These are phyloP conservation scores for Cataglyphis altisquamis DNA, from an alignment of 2,888 invertebrate genomes.

Conservation along the genomic window DNA sequence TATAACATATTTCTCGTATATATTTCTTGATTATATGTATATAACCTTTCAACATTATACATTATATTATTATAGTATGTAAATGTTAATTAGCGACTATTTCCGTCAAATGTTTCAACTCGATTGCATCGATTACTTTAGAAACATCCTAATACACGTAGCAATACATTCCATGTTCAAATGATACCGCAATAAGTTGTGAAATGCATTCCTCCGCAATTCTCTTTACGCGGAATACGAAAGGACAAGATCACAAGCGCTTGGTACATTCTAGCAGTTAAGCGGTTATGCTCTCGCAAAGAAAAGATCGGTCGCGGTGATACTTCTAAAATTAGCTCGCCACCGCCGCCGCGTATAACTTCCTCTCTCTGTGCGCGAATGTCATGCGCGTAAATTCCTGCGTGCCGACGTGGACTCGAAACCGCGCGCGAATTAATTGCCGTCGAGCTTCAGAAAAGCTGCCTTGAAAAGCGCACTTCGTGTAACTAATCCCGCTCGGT, in stretches of 20 bases:
- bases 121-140: constrained; percentile 19
- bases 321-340: constrained; percentile 77
- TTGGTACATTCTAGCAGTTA: constrained; percentile 37
- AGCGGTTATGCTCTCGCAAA: constrained; percentile 47
- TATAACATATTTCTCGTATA: not conserved
- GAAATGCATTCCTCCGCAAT: constrained; percentile 15
- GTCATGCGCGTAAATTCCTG: constrained; percentile 55
- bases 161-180: constrained; percentile 17
- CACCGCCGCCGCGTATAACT: constrained; percentile 71
- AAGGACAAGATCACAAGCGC: constrained; percentile 36
- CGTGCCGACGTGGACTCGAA: constrained; percentile 52
- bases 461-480: constrained; percentile 43
- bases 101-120: constrained; percentile 1
- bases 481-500: constrained; percentile 41
- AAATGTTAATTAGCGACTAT: constrained; percentile 12
- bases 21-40: not conserved
- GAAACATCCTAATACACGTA: not conserved
- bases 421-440: constrained; percentile 49
- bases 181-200: constrained; percentile 5
- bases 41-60: constrained; percentile 5
- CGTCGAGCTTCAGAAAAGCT: constrained; percentile 47
- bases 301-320: constrained; percentile 64
- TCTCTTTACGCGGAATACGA: constrained; percentile 30
- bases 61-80: too few species aligned
- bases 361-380: constrained; percentile 56